A percentile compares a stretch with the other conserved stretches of the same genome.
Evolutionary conservation across 2,797 vertebrate species (phyloP).

Genomic region (Clarias fuscus): DNA sequence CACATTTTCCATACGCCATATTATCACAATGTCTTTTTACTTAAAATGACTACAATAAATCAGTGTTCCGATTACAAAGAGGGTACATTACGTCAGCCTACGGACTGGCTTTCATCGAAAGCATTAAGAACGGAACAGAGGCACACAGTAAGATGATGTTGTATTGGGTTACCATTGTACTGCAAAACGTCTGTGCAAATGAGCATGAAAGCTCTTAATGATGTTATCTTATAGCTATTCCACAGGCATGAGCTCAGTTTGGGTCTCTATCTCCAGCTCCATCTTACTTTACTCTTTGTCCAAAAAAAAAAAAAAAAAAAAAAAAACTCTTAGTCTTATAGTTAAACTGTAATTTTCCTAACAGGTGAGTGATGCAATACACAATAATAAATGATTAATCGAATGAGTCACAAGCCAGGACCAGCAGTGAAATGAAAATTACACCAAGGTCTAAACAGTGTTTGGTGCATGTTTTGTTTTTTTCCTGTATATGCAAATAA

Average conservation of each 20-base stretch:
- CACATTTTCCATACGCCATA: background rate
- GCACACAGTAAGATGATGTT: constrained; percentile 34
- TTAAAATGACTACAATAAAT: constrained; percentile 46
- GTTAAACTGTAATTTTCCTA: background rate
- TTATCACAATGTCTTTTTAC: constrained; percentile 33
- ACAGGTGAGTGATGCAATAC: background rate
- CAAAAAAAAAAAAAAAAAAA: too few relatives aligned
- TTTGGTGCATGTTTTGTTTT: background rate
- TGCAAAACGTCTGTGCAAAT: constrained; percentile 32
- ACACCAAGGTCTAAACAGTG: background rate
- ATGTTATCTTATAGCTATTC: constrained; percentile 28
- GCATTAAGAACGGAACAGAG: constrained; percentile 44
- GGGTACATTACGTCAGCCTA: constrained; percentile 46
- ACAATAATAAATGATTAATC: background rate
- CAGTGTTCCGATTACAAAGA: constrained; percentile 34
- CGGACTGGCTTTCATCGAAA: constrained; percentile 45
- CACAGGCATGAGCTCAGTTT: constrained; percentile 38
- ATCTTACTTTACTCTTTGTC: background rate
- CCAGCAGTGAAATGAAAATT: background rate
- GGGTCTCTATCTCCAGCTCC: background rate
- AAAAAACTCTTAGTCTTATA: background rate
- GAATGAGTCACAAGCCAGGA: background rate
- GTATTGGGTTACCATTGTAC: constrained; percentile 53
- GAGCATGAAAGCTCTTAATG: constrained; percentile 42
- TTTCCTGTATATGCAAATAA: background rate